Conservation (phyloP, 2,888 invertebrate genomes). For the Leptopilina myrica region DNA sequence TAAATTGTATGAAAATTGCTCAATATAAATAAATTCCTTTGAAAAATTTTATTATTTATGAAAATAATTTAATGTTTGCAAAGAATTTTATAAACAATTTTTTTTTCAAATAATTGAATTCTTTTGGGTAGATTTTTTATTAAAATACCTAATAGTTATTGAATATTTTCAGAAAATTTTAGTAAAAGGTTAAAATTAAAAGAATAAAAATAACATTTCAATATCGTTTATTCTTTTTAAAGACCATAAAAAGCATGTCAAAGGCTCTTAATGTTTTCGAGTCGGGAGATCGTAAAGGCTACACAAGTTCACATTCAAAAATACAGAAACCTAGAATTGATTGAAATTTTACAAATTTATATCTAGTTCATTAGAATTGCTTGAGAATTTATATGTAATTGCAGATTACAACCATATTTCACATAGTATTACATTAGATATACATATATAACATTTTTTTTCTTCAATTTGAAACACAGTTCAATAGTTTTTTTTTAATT, state of each 20-base stretch:
- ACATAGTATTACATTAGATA: conserved; percentile 39
- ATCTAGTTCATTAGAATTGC: conserved; percentile 1
- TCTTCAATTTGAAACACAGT: conserved; percentile 23
- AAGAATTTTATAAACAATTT: too few species aligned
- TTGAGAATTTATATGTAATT: conserved; percentile 26
- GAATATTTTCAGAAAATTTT: too few species aligned
- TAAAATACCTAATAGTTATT: too few species aligned
- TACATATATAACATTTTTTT: conserved; percentile 36
- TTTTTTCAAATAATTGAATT: too few species aligned
- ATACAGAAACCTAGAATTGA: conserved; percentile 21
- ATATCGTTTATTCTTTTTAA: conserved; percentile 66
- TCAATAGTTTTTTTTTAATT: conserved; percentile 25
- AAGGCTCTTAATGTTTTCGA: conserved; percentile 59
- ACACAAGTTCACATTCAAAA: conserved; percentile 27
- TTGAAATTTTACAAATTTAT: conserved; percentile 34
- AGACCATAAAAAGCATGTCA: conserved; percentile 61
- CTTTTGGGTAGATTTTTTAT: too few species aligned
- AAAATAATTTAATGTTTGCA: too few species aligned
- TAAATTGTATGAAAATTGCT: too few species aligned
- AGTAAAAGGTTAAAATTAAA: background rate
- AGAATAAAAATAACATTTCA: conserved; percentile 58
- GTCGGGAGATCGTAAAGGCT: conserved; percentile 59
- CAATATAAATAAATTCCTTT: too few species aligned
- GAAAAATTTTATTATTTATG: too few species aligned
- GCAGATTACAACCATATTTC: conserved; percentile 22